Evolutionary conservation across 2,797 vertebrate species (phyloP).

Genomic region (Chromobotia macracanthus): DNA sequence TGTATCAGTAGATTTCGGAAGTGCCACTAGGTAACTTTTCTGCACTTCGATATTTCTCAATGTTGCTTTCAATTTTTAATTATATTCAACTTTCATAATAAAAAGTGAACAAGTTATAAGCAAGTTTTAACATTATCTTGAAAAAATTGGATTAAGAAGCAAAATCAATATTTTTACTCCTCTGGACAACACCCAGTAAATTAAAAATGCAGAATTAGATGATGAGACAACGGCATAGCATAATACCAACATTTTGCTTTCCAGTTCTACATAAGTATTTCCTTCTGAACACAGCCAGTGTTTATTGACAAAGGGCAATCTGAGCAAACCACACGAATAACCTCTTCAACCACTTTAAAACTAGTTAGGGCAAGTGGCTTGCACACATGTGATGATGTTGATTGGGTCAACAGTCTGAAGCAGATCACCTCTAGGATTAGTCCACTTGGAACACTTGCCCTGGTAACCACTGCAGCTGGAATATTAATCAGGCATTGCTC

Average conservation of each 20-base stretch:
- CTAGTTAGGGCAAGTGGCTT: constrained; percentile 1
- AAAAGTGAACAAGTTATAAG: no score
- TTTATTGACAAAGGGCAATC: background rate
- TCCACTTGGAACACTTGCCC: constrained; percentile 9
- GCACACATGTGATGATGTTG: constrained; percentile 5
- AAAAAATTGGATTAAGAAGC: no score
- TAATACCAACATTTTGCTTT: background rate
- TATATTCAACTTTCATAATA: no score
- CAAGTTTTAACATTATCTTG: no score
- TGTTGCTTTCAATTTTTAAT: no score
- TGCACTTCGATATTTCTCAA: no score
- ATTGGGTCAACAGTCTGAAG: constrained; percentile 21
- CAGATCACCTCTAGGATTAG: background rate
- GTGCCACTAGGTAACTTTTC: no score
- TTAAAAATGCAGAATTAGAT: no score
- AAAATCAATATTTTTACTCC: no score
- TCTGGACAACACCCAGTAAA: no score
- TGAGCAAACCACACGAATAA: constrained; percentile 7
- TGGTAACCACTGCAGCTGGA: constrained; percentile 22
- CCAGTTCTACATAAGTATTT: background rate
- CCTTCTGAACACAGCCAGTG: constrained; percentile 1
- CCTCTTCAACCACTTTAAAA: background rate
- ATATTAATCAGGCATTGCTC: constrained; percentile 44
- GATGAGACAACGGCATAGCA: no score
- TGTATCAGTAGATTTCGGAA: background rate